Conservation (phyloP, 1,140 invertebrate genomes). For the Listronotus oregonensis region DNA sequence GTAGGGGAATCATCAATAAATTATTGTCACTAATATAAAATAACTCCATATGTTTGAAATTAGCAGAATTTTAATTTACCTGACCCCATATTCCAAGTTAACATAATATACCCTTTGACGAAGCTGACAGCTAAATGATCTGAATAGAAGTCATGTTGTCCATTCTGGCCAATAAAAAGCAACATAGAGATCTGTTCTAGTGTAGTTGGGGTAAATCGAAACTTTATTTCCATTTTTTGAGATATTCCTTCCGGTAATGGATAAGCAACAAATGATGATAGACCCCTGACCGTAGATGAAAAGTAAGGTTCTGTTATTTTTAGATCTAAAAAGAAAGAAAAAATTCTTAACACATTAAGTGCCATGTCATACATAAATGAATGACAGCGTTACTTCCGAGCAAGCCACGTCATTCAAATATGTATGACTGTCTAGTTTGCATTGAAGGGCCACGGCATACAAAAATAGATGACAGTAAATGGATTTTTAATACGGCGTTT, state of each 20-base stretch:
- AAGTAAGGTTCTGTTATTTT: conserved; percentile 78
- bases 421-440: too few species aligned
- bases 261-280: conserved; percentile 82
- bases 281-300: conserved; percentile 72
- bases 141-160: conserved; percentile 68
- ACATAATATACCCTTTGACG: conserved; percentile 84
- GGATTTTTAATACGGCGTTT: too few species aligned
- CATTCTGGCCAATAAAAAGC: conserved; percentile 77
- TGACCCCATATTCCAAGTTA: conserved; percentile 88
- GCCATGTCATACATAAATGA: too few species aligned
- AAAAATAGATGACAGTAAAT: too few species aligned
- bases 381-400: too few species aligned
- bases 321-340: conserved; percentile 73
- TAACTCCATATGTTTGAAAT: too few species aligned
- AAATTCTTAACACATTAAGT: too few species aligned
- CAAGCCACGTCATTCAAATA: too few species aligned
- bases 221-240: conserved; percentile 73
- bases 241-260: conserved; percentile 69
- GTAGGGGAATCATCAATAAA: too few species aligned
- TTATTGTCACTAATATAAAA: too few species aligned
- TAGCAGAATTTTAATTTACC: conserved; percentile 57
- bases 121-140: conserved; percentile 85
- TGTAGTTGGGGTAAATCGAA: conserved; percentile 76
- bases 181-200: conserved; percentile 84
- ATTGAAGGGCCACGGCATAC: too few species aligned